Conservation (phyloP, 2,797 vertebrate species). For the Neostethus bicornis region DNA sequence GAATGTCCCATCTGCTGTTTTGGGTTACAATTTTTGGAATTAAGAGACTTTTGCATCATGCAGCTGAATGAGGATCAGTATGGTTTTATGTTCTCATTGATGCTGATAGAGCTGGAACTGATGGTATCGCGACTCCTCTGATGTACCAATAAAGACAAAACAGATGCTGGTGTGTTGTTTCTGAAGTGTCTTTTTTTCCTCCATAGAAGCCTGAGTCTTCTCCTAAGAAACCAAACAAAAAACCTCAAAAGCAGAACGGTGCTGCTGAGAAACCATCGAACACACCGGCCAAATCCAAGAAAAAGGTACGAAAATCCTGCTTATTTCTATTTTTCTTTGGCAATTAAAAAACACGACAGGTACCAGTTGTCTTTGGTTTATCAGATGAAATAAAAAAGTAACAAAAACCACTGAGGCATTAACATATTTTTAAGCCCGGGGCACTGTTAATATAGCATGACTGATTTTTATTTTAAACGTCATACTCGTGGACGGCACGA, state of each 20-base stretch:
- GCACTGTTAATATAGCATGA: too few species aligned
- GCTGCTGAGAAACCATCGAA: slow-evolving; percentile 71
- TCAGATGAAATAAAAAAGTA: not conserved
- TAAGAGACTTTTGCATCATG: not conserved
- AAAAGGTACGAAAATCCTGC: slow-evolving; percentile 63
- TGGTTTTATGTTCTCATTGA: not conserved
- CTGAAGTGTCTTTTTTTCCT: not conserved
- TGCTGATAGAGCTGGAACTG: not conserved
- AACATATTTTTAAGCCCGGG: not conserved
- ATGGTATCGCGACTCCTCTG: not conserved
- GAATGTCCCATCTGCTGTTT: not conserved
- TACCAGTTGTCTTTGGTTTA: not conserved
- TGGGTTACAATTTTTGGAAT: not conserved
- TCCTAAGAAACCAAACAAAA: slow-evolving; percentile 73
- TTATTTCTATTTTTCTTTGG: not conserved
- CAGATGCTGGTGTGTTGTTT: not conserved
- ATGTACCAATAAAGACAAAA: not conserved
- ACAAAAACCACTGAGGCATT: not conserved
- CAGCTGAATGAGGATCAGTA: not conserved
- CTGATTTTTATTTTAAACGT: too few species aligned
- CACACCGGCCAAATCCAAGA: slow-evolving; percentile 62
- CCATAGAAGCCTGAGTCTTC: slow-evolving; percentile 56
- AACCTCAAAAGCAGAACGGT: slow-evolving; percentile 73
- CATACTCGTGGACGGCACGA: too few species aligned
- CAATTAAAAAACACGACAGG: too few species aligned